A percentile compares a stretch with the other conserved stretches of the same genome.
phyloP scores from a whole-genome alignment of 2,888 invertebrate genomes.

The Sialis lutaria region DNA sequence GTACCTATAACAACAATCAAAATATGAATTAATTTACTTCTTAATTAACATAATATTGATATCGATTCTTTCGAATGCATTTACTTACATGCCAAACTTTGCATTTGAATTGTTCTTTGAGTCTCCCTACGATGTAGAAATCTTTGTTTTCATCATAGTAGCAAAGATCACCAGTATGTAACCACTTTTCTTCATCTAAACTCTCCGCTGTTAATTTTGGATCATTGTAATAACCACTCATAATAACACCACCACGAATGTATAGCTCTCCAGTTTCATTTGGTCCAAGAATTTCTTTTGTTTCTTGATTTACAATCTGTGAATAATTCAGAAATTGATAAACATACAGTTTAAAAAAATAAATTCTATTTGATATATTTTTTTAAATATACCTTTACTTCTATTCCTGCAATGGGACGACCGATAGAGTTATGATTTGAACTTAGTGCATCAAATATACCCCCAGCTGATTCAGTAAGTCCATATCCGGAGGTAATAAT shows the following conservation, averaged over 20 bases:
- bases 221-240: conserved; percentile 28
- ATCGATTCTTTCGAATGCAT: too few relatives aligned
- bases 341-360: too few relatives aligned
- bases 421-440: neutral
- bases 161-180: conserved; percentile 32
- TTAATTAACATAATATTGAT: too few relatives aligned
- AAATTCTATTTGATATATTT: too few relatives aligned
- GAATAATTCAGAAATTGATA: too few relatives aligned
- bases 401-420: neutral
- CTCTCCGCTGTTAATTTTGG: conserved; percentile 25
- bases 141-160: conserved; percentile 31
- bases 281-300: neutral
- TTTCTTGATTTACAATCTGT: neutral
- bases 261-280: conserved; percentile 1
- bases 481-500: neutral
- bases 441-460: neutral
- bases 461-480: neutral
- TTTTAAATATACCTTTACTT: neutral
- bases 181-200: conserved; percentile 28
- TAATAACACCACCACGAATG: neutral
- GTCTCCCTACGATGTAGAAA: conserved; percentile 30
- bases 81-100: conserved; percentile 27
- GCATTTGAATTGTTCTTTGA: conserved; percentile 33
- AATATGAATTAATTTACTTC: too few relatives aligned
- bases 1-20: neutral